phyloP scores from a whole-genome alignment of 1,140 invertebrate genomes.

The Metaphire vulgaris region DNA sequence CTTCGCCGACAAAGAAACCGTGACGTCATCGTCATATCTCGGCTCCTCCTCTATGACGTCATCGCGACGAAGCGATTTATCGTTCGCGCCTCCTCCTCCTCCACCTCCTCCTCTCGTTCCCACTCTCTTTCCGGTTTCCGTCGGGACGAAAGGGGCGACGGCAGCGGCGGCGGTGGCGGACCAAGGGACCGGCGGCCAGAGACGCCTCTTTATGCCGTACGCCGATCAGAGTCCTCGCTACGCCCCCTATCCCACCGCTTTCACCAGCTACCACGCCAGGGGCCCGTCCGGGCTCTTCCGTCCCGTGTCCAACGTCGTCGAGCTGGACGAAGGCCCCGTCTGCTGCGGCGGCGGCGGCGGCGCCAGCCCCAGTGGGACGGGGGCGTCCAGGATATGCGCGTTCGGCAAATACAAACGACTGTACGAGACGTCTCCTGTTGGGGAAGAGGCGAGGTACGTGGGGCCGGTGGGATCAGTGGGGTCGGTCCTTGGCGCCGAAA shows the following conservation, averaged over 20 bases:
- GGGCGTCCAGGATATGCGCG: background rate
- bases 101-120: background rate
- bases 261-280: background rate
- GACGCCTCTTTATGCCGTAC: background rate
- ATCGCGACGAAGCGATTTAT: too few species aligned
- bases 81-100: conserved; percentile 1
- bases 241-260: background rate
- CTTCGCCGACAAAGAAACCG: too few species aligned
- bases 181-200: background rate
- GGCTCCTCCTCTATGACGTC: background rate
- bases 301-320: background rate
- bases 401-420: background rate
- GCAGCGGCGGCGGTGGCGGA: background rate
- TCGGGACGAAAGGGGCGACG: background rate
- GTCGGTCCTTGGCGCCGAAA: background rate
- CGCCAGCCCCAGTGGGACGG: background rate
- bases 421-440: background rate
- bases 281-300: background rate
- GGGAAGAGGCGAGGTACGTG: background rate
- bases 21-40: background rate
- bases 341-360: too few species aligned
- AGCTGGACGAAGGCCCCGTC: too few species aligned
- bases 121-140: background rate
- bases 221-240: background rate
- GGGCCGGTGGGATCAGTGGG: background rate